Conservation (phyloP, 2,113 vertebrate species). For the Urocitellus parryii region DNA sequence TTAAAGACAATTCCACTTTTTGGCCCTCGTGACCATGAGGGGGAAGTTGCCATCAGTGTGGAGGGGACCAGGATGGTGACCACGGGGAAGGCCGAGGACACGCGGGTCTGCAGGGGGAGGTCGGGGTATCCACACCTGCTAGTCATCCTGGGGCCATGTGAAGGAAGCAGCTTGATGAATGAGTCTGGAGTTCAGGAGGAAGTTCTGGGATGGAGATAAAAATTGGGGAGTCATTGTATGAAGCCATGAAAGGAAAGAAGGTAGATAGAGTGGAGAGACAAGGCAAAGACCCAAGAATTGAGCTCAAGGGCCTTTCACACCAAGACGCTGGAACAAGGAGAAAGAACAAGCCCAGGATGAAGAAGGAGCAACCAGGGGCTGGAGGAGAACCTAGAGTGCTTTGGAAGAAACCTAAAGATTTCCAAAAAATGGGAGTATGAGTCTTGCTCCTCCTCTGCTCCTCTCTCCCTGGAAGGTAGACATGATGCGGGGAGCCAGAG, state of each 20-base stretch:
- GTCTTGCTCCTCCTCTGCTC: neutral
- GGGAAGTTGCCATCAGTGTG: neutral
- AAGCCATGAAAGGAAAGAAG: neutral
- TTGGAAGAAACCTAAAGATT: neutral
- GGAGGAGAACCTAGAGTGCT: neutral
- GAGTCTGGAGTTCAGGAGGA: neutral
- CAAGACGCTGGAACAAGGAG: neutral
- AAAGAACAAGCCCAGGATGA: neutral
- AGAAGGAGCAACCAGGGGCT: neutral
- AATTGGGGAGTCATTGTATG: neutral
- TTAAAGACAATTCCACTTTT: neutral
- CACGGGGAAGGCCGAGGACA: too few species aligned
- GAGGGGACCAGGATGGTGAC: neutral
- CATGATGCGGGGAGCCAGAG: too few species aligned
- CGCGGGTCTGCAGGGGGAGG: neutral
- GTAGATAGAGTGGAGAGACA: too few species aligned
- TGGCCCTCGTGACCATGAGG: neutral
- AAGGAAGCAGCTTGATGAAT: neutral
- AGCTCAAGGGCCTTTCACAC: neutral
- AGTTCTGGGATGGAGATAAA: neutral
- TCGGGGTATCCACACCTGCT: too few species aligned
- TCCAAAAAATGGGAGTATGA: neutral
- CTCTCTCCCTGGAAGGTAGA: neutral
- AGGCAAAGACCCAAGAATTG: neutral
- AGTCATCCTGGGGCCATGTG: neutral